Conservation (phyloP, 2,888 invertebrate species). For the Meta bourneti region DNA sequence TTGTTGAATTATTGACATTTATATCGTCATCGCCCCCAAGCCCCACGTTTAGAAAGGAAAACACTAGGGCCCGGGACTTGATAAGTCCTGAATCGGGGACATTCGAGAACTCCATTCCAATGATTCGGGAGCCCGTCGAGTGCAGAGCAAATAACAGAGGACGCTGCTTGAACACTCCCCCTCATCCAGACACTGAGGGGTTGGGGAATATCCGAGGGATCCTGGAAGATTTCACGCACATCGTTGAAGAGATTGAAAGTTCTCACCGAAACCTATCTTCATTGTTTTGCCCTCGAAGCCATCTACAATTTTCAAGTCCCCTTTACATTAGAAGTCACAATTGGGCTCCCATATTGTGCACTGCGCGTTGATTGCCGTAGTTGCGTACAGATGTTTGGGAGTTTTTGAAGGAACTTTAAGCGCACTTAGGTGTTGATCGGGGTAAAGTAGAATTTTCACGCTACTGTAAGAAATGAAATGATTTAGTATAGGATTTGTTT, state of each 20-base stretch:
- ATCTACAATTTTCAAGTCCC: not conserved
- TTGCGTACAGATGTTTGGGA: no score
- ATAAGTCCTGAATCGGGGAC: no score
- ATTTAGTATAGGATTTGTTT: not conserved
- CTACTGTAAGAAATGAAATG: no score
- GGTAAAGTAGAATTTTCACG: no score
- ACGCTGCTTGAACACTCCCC: not conserved
- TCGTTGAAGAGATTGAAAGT: not conserved
- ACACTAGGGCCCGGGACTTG: not conserved
- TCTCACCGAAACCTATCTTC: conserved; percentile 10
- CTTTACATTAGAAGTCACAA: not conserved
- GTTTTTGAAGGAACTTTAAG: no score
- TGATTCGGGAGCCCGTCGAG: conserved; percentile 5
- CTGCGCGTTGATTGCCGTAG: no score
- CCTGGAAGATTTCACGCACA: not conserved
- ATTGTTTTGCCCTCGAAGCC: not conserved
- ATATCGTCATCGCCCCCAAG: not conserved
- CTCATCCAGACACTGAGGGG: not conserved
- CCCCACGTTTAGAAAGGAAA: not conserved
- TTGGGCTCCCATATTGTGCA: no score
- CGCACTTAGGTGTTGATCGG: no score
- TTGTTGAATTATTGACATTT: not conserved
- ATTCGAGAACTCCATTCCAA: not conserved
- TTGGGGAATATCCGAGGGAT: no score
- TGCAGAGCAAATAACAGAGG: conserved; percentile 33